These are phyloP conservation scores for Gryllus bimaculatus DNA, from an alignment of 1,140 invertebrate species.

Conservation along the genomic window DNA sequence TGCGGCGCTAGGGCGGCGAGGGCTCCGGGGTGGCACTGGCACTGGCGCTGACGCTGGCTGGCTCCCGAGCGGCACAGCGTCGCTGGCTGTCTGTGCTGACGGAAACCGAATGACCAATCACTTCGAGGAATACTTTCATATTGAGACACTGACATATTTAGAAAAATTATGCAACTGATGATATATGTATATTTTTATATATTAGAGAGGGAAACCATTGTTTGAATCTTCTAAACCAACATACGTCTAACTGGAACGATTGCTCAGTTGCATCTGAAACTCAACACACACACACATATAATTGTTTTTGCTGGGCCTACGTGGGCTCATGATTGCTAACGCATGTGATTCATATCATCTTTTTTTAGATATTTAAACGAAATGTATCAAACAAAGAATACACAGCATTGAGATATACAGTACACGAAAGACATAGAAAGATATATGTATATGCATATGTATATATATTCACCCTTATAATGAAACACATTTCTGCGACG, in stretches of 20 bases:
- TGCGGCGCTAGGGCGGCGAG: neutral
- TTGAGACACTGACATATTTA: too few relatives aligned
- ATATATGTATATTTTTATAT: too few relatives aligned
- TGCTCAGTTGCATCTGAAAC: neutral
- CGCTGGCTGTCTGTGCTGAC: neutral
- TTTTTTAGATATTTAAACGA: neutral
- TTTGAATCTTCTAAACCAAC: neutral
- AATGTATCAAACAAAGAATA: neutral
- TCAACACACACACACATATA: neutral
- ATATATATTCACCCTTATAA: neutral
- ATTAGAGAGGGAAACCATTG: too few relatives aligned
- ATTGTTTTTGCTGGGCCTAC: too few relatives aligned
- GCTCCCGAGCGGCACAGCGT: neutral
- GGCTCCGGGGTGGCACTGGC: neutral
- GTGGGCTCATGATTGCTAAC: neutral
- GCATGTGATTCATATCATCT: neutral
- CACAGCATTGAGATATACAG: slow-evolving; percentile 1
- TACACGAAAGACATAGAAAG: slow-evolving; percentile 4
- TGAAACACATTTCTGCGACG: neutral
- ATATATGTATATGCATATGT: neutral
- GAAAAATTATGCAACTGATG: too few relatives aligned
- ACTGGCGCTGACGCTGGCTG: neutral
- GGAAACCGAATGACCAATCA: neutral
- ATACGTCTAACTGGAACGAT: neutral
- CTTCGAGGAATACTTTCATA: too few relatives aligned